Evolutionary conservation across 2,113 vertebrate genomes (phyloP).

Genomic region (Cercopithecus mona): DNA sequence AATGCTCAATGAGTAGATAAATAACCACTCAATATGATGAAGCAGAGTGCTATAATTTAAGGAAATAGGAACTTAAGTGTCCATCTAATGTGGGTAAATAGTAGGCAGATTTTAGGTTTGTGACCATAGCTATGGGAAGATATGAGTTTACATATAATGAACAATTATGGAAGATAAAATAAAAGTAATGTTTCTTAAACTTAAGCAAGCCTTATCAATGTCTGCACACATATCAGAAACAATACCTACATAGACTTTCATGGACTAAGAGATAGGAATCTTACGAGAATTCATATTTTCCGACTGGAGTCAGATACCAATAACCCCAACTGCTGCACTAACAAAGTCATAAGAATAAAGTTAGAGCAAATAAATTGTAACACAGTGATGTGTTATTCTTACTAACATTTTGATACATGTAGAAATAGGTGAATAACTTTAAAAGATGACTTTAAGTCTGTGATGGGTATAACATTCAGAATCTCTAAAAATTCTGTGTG

Average conservation of each 20-base stretch:
- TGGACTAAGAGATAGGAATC: neutral
- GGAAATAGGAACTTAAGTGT: neutral
- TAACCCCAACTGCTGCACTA: neutral
- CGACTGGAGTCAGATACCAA: neutral
- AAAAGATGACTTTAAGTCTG: neutral
- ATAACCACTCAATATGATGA: neutral
- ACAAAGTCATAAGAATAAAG: neutral
- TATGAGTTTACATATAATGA: neutral
- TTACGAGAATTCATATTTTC: neutral
- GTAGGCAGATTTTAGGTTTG: neutral
- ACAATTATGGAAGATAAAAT: neutral
- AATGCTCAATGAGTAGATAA: neutral
- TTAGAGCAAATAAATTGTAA: neutral
- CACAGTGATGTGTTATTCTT: neutral
- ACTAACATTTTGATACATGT: neutral
- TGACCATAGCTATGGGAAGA: neutral
- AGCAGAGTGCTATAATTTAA: neutral
- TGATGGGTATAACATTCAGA: neutral
- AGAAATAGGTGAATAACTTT: neutral
- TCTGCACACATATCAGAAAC: neutral
- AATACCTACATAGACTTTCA: neutral
- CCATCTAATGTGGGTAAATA: neutral
- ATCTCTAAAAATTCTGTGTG: neutral
- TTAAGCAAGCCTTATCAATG: neutral
- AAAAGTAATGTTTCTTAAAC: neutral